These are phyloP conservation scores for Fragum fragum DNA, from an alignment of 2,888 invertebrate genomes.

Conservation along the genomic window DNA sequence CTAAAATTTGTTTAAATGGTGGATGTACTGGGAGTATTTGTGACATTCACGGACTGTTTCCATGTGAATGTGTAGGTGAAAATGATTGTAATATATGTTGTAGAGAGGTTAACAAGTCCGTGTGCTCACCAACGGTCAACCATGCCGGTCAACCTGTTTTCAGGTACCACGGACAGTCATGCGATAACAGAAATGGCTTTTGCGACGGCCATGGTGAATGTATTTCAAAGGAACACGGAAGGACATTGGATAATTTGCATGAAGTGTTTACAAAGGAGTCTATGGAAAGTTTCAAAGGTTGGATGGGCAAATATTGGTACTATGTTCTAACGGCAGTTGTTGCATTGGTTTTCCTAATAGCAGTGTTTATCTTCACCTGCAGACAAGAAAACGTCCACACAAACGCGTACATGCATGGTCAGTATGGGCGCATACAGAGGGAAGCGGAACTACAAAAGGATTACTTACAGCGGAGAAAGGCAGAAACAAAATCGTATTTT, in stretches of 20 bases:
- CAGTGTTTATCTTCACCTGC: slow-evolving; percentile 66
- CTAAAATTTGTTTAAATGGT: slow-evolving; percentile 69
- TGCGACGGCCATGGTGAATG: slow-evolving; percentile 63
- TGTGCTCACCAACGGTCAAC: slow-evolving; percentile 54
- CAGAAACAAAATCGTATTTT: slow-evolving; percentile 44
- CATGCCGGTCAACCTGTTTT: slow-evolving; percentile 17
- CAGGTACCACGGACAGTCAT: slow-evolving; percentile 62
- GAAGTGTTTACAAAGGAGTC: slow-evolving; percentile 56
- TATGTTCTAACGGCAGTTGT: slow-evolving; percentile 60
- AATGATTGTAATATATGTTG: slow-evolving; percentile 74
- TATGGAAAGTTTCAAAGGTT: slow-evolving; percentile 52
- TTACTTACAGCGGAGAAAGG: slow-evolving; percentile 48
- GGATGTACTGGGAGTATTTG: slow-evolving; percentile 72
- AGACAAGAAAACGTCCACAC: slow-evolving; percentile 61
- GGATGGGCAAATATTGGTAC: slow-evolving; percentile 73
- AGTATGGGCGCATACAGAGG: slow-evolving; percentile 62
- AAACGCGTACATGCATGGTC: slow-evolving; percentile 70
- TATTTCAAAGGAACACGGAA: slow-evolving; percentile 53
- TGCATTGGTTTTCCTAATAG: slow-evolving; percentile 39
- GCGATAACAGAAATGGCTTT: slow-evolving; percentile 65
- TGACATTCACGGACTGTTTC: slow-evolving; percentile 43
- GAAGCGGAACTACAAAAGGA: slow-evolving; percentile 68
- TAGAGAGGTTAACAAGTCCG: slow-evolving; percentile 13
- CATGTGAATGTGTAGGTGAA: slow-evolving; percentile 66
- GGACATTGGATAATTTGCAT: slow-evolving; percentile 55